Base-by-base conservation (phyloP, 2,888 invertebrate genomes). In the Scaptomyza parva region DNA sequence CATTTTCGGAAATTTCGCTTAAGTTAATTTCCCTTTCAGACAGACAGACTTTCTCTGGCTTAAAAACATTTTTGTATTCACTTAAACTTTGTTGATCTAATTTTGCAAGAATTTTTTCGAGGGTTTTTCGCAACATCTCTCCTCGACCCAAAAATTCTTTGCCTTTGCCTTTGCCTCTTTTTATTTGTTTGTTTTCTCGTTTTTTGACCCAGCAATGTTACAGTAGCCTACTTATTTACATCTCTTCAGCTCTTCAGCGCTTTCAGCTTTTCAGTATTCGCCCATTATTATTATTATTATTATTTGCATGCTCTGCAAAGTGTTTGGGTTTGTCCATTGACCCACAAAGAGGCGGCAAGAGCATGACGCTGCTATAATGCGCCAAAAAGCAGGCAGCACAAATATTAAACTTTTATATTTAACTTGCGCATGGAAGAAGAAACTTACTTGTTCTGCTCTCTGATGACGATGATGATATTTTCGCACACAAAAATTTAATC, bases 11-110 rank as follows among this genome's bases (percentile, higher is more conserved):
- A 73, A 69, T 64, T 73, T 45, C 24, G 51, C 44, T 54, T 65
- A 79, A 79, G 69, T 76, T 83, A 79, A 83, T 76, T 76, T 79
- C 57, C 69, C 66, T 52, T 51, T 47, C 11, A 14, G 37, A 53
- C 52, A 14, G 24, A 37, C 20, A 48, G 11, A 30, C n/a, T n/a
- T n/a, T n/a, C n/a, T n/a, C n/a, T n/a, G n/a, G n/a, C n/a, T n/a
- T n/a, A n/a, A 30, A 50, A 59, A 53, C 40, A 37, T 30, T 11
- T 2, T 12, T 33, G 0, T n/a, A n/a, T 33, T 33, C n/a, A n/a
- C n/a, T 33, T 33, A 1, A 33, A 39, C 63, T 44, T 43, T 39
- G 54, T 20, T 45, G 41, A 57, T 65, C 52, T 17, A 55, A 48
- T 17, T 71, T 70, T 45, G 33, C 50, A 40, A 45, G 58, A 63